Conservation (phyloP, 2,113 vertebrate species). For the Macquaria australasica region DNA sequence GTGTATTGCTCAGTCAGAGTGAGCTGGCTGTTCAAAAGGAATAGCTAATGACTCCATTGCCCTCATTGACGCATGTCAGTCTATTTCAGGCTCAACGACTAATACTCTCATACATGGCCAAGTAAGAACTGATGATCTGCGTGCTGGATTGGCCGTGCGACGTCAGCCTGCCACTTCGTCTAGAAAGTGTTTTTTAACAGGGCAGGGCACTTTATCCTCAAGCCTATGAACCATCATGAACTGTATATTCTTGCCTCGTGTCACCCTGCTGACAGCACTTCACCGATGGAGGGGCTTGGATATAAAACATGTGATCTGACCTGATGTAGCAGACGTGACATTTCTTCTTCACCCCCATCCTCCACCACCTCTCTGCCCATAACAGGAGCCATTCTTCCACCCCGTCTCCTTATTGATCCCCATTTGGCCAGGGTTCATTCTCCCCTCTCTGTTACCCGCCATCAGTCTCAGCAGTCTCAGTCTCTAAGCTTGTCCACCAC, state of each 20-base stretch:
- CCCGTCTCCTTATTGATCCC: conserved; percentile 73
- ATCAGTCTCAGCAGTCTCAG: conserved; percentile 36
- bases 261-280: conserved; percentile 65
- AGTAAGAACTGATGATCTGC: conserved; percentile 67
- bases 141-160: conserved; percentile 52
- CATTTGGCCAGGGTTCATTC: conserved; percentile 48
- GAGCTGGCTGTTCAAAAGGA: conserved; percentile 70
- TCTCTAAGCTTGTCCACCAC: not conserved
- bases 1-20: conserved; percentile 52
- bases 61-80: conserved; percentile 78
- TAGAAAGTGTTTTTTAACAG: conserved; percentile 48
- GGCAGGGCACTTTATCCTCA: conserved; percentile 55
- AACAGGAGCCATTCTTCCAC: conserved; percentile 65
- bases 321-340: conserved; percentile 60
- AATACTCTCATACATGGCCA: conserved; percentile 71
- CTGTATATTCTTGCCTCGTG: conserved; percentile 50
- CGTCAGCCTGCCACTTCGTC: conserved; percentile 45
- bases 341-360: conserved; percentile 53
- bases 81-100: conserved; percentile 76
- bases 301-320: conserved; percentile 70
- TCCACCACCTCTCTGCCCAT: conserved; percentile 66
- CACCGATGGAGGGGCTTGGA: conserved; percentile 24
- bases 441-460: conserved; percentile 30
- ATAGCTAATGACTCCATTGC: conserved; percentile 73
- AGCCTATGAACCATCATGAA: conserved; percentile 49